Percentiles rank a stretch among this genome's conserved stretches.
These are phyloP conservation scores for Gallinago nigripennis DNA, from an alignment of 2,797 vertebrate species.

Conservation along the genomic window DNA sequence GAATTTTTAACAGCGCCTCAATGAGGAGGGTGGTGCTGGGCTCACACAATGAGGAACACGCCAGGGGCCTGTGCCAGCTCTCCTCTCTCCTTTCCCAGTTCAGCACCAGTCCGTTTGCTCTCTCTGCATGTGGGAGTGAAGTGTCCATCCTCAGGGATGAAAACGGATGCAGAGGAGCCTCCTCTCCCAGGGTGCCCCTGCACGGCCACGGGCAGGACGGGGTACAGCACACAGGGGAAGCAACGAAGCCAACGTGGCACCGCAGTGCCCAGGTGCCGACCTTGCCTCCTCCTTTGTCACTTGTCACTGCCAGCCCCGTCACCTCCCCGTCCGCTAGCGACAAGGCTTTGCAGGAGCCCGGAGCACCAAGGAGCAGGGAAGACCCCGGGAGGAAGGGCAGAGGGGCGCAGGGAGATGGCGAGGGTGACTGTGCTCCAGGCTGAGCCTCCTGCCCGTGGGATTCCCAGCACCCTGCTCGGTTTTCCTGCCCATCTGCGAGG, in stretches of 20 bases:
- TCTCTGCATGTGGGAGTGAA: background rate
- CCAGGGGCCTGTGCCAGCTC: background rate
- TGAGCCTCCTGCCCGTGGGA: background rate
- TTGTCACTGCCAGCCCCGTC: background rate
- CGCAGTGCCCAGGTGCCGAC: fast-evolving
- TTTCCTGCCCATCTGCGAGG: background rate
- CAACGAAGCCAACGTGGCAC: fast-evolving
- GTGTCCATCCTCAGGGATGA: fast-evolving
- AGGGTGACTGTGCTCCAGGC: background rate
- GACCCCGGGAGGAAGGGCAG: background rate
- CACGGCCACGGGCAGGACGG: fast-evolving
- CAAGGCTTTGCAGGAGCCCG: background rate
- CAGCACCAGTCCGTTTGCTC: background rate
- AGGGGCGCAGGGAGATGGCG: background rate
- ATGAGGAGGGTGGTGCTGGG: background rate
- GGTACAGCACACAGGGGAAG: fast-evolving
- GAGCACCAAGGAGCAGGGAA: background rate
- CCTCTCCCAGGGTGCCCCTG: background rate
- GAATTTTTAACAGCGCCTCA: background rate
- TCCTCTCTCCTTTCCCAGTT: background rate
- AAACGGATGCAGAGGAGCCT: background rate
- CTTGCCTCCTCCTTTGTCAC: background rate
- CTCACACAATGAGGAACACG: background rate
- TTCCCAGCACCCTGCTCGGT: fast-evolving
- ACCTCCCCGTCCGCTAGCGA: fast-evolving